Evolutionary conservation across 2,113 vertebrate species (phyloP), one percentile per base, ranked within the genome.

Genomic region (Apaloderma vittatum): DNA sequence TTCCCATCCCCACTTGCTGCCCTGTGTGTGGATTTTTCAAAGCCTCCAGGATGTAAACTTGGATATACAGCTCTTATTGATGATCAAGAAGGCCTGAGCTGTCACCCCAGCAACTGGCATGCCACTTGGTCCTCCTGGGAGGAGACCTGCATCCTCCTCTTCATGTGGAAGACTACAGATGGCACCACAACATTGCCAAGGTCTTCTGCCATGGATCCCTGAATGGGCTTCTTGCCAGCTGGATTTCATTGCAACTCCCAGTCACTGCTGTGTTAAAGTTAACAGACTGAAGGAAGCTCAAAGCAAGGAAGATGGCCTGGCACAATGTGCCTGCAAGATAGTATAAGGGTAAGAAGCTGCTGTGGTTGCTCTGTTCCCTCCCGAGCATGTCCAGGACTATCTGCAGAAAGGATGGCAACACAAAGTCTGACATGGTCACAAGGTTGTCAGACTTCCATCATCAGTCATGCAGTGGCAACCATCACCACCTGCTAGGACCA

Each of bases 321-420:
- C 54, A 58, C 0, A 4, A 36, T 6, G 7, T 18, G 27, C 29
- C 61, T 74, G 26, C 13, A 27, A 30, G 46, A 37, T 0, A 1
- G 22, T 88, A 43, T 88, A 43, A 55, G 34, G 48, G 19, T n/a
- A 45, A 36, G 72, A 66, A 66, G 34, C 52, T 32, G 23, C 58
- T n/a, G 17, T 18, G 20, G 8, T 32, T 14, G 36, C 51, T 30
- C 45, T 43, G 4, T 26, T 58, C 23, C 15, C n/a, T 68, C 11
- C n/a, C 43, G 15, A 70, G 24, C 40, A 15, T 26, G 17, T 66
- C 51, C 8, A 4, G 30, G 21, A 30, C 46, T 67, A 46, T 37
- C 63, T 32, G 23, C 17, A 24, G 7, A 59, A 43, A 57, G 20
- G 23, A 36, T 30, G 29, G 52, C 13, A 17, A 36, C 29, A 29